These are phyloP conservation scores for Mystacornis crossleyi DNA, from an alignment of 2,113 vertebrate species.

Conservation along the genomic window DNA sequence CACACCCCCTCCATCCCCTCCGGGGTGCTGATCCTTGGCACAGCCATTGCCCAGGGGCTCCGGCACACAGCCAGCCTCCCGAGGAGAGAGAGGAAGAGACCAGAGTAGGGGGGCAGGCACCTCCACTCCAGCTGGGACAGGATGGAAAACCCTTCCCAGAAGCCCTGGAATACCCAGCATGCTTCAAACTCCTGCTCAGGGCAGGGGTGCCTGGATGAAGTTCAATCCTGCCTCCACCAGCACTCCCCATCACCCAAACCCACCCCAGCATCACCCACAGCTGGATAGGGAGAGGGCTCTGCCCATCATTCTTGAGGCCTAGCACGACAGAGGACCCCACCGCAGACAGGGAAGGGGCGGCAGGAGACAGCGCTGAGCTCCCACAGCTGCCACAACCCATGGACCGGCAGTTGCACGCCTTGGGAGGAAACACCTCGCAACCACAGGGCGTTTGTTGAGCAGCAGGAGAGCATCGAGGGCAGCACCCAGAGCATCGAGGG, in stretches of 20 bases:
- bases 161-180: not conserved
- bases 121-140: not conserved
- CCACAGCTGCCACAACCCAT: not conserved
- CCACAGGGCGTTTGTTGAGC: fast-evolving
- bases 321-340: not conserved
- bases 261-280: not conserved
- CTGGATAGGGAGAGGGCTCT: not conserved
- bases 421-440: not conserved
- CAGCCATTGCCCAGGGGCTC: not conserved
- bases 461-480: fast-evolving
- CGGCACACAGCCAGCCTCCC: not conserved
- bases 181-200: not conserved
- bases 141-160: not conserved
- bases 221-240: not conserved
- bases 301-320: not conserved
- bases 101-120: not conserved
- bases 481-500: not conserved
- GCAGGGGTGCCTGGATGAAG: not conserved
- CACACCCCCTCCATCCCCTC: not conserved
- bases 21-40: not conserved
- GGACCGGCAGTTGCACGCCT: fast-evolving
- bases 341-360: fast-evolving
- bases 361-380: not conserved
- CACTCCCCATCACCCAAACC: not conserved
- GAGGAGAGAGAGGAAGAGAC: not conserved